Evolutionary conservation across 2,113 vertebrate genomes (phyloP).

Genomic region (Ursus arctos): DNA sequence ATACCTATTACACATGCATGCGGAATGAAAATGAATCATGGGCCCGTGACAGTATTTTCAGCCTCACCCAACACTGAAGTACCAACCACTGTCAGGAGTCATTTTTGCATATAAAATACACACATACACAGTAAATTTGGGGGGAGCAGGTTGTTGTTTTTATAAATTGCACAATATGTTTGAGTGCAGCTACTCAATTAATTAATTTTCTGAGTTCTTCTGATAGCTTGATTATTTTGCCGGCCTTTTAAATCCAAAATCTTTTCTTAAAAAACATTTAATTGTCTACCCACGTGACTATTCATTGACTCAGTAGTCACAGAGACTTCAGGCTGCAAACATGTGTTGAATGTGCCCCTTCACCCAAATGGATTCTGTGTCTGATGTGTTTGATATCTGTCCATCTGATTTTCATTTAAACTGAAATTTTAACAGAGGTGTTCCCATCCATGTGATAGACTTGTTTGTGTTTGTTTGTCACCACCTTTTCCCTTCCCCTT

Average conservation of each 20-base stretch:
- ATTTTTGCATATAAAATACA: constrained; percentile 70
- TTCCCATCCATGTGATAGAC: constrained; percentile 79
- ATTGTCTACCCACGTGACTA: constrained; percentile 74
- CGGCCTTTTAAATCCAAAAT: constrained; percentile 72
- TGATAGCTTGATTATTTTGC: constrained; percentile 60
- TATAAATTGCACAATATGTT: constrained; percentile 7
- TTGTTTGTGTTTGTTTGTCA: constrained; percentile 75
- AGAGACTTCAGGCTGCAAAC: constrained; percentile 86
- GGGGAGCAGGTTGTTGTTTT: constrained; percentile 68
- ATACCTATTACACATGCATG: constrained; percentile 68
- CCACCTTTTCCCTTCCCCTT: constrained; percentile 59
- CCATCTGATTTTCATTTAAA: constrained; percentile 85
- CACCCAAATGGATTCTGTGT: constrained; percentile 89
- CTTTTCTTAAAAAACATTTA: neutral
- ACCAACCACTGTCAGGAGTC: constrained; percentile 39
- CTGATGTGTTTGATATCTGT: constrained; percentile 87
- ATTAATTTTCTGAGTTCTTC: constrained; percentile 60
- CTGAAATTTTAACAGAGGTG: constrained; percentile 77
- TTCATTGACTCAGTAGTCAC: constrained; percentile 76
- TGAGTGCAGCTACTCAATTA: constrained; percentile 13
- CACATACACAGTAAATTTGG: constrained; percentile 80
- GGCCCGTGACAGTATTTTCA: constrained; percentile 53
- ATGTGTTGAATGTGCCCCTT: constrained; percentile 88
- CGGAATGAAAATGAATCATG: constrained; percentile 68
- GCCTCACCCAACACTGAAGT: constrained; percentile 57